Percentiles rank a stretch among this genome's conserved stretches.
These are phyloP conservation scores for Cheilosia vulpina DNA, from an alignment of 2,888 invertebrate species.

Conservation along the genomic window DNA sequence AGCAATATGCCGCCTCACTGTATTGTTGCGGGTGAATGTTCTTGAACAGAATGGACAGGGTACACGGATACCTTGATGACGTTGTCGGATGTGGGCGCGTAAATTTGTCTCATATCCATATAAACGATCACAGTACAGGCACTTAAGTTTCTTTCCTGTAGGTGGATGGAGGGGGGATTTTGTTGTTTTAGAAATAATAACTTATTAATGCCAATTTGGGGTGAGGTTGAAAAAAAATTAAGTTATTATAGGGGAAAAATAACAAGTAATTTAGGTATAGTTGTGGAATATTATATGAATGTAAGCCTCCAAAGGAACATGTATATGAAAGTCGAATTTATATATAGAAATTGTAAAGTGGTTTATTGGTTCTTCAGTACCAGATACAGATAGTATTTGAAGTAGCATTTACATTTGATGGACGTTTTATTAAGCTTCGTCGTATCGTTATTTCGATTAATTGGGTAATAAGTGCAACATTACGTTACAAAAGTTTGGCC, in stretches of 20 bases:
- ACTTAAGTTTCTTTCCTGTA: conserved; percentile 95
- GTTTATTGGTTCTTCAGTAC: too few relatives aligned
- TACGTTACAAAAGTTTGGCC: too few relatives aligned
- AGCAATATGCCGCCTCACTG: conserved; percentile 94
- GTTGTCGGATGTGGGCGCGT: conserved; percentile 95
- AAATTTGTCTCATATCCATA: conserved; percentile 97
- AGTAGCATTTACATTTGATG: too few relatives aligned
- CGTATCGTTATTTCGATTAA: too few relatives aligned
- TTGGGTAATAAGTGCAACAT: too few relatives aligned
- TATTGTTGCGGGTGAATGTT: conserved; percentile 96
- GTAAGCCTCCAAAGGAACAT: background rate
- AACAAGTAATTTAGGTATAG: background rate
- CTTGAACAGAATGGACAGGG: conserved; percentile 95
- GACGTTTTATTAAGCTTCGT: too few relatives aligned
- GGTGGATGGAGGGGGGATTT: conserved; percentile 75
- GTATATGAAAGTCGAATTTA: too few relatives aligned
- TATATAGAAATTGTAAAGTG: too few relatives aligned
- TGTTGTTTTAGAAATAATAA: conserved; percentile 75
- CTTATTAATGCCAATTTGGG: conserved; percentile 75
- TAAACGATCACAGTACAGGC: conserved; percentile 95
- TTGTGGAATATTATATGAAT: background rate
- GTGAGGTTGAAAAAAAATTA: conserved; percentile 64
- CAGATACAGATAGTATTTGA: too few relatives aligned
- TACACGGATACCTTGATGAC: conserved; percentile 95
- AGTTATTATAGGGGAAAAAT: conserved; percentile 30